Evolutionary conservation across 92 coral and sea anemone species (phyloP), one percentile per base, ranked within the genome.

Genomic region (Scolanthus callimorphus): DNA sequence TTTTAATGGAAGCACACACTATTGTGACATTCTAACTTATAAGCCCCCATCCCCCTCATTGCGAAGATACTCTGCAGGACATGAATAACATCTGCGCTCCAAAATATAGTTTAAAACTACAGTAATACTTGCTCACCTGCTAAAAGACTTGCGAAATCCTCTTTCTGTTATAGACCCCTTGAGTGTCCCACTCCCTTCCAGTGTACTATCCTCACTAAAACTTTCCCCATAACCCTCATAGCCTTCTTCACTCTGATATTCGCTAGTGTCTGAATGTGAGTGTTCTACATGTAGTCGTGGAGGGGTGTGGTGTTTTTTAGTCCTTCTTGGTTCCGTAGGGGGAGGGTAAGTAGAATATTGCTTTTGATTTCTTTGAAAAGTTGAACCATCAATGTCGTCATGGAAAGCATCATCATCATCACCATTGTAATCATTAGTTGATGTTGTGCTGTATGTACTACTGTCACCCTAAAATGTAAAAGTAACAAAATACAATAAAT

Each of bases 191-290:
- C 82, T 76, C 17, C 77, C 87, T 55, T 79, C 84, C 49, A 86
- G 66, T 19, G 90, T 69, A 12, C 83, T 84, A 27, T 87, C 95
- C 67, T 79, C 84, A 74, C 88, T 84, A 29, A 77, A 72, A 27
- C 82, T 76, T 47, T 88, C 98, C 19, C 90, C 85, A 58, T 48
- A 80, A 9, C 94, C 98, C 60, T 91, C 86, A 81, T 70, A 73
- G 1, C 97, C 97, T 69, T 89, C 91, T 25, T 92, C 98, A n/a
- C 95, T 90, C 62, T 88, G 96, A 50, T 84, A 92, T 63, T 92
- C 98, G 63, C 98, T 92, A n/a, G 98, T 92, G 53, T 92, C 98
- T 0, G 95, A 86, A 45, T 69, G 80, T 20, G 92, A 70, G 31
- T 58, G 55, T 9, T 70, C 80, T 31, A 54, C 45, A 37, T 50